These are phyloP conservation scores for Lycia hirtaria DNA, from an alignment of 2,888 invertebrate genomes.

Conservation along the genomic window DNA sequence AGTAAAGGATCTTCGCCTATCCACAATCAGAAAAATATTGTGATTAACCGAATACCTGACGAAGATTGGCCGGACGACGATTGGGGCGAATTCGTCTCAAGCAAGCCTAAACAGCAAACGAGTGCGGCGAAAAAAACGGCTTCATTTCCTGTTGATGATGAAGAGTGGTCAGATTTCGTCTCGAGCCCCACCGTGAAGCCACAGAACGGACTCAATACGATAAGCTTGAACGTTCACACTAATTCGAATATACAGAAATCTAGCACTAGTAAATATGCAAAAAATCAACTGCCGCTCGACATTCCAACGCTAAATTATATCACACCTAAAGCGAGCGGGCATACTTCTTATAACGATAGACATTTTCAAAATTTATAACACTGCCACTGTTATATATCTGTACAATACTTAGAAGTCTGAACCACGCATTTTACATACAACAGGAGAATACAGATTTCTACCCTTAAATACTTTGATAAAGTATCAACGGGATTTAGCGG, in stretches of 20 bases:
- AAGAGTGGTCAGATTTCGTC: constrained; percentile 82
- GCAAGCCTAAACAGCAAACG: constrained; percentile 66
- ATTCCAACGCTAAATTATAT: constrained; percentile 79
- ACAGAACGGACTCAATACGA: constrained; percentile 77
- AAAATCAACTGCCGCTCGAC: constrained; percentile 66
- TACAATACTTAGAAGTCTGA: background rate
- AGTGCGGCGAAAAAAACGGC: constrained; percentile 57
- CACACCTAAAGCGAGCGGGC: constrained; percentile 72
- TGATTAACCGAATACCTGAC: constrained; percentile 61
- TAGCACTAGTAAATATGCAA: constrained; percentile 57
- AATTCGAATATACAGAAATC: constrained; percentile 72
- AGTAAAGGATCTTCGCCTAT: constrained; percentile 71
- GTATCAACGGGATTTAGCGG: too few relatives aligned
- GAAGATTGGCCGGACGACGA: constrained; percentile 87
- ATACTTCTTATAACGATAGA: constrained; percentile 69
- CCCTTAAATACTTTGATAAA: too few relatives aligned
- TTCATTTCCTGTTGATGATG: constrained; percentile 69
- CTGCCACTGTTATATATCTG: background rate
- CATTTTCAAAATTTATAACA: constrained; percentile 85
- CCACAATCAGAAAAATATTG: constrained; percentile 56
- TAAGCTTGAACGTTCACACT: constrained; percentile 78
- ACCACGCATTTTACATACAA: constrained; percentile 45
- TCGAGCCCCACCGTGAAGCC: constrained; percentile 76
- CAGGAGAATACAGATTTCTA: too few relatives aligned
- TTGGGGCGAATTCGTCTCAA: constrained; percentile 87